Conservation (phyloP, 1,140 invertebrate genomes). For the Procambarus virginalis region DNA sequence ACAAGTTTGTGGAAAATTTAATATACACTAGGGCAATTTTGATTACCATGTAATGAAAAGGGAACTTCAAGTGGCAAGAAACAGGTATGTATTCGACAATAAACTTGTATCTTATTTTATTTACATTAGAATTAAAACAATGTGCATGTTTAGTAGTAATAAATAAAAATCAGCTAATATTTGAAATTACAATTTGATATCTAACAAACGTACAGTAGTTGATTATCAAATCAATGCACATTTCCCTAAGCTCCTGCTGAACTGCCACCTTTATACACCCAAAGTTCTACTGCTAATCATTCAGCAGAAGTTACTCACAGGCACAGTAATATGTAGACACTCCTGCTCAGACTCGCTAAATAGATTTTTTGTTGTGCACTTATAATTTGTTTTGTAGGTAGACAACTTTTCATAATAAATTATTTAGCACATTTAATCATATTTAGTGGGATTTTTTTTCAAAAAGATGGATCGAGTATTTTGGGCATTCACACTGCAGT, state of each 20-base stretch:
- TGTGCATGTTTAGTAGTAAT: not conserved
- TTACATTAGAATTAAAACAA: not conserved
- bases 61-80: not conserved
- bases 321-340: not conserved
- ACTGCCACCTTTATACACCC: not conserved
- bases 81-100: not conserved
- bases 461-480: not conserved
- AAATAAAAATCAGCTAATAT: constrained; percentile 7
- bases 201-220: not conserved
- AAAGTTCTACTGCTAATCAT: not conserved
- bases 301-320: not conserved
- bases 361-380: not conserved
- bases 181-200: not conserved
- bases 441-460: not conserved
- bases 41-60: constrained; percentile 18
- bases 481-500: not conserved
- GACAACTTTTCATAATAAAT: not conserved
- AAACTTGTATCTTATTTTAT: constrained; percentile 11
- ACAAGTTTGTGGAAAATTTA: constrained; percentile 41
- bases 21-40: constrained; percentile 31
- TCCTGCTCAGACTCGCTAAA: not conserved
- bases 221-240: constrained; percentile 1
- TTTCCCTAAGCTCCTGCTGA: not conserved
- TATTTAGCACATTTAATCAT: not conserved
- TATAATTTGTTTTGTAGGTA: not conserved